Conservation (phyloP, 1,140 invertebrate species). For the Maniola jurtina region DNA sequence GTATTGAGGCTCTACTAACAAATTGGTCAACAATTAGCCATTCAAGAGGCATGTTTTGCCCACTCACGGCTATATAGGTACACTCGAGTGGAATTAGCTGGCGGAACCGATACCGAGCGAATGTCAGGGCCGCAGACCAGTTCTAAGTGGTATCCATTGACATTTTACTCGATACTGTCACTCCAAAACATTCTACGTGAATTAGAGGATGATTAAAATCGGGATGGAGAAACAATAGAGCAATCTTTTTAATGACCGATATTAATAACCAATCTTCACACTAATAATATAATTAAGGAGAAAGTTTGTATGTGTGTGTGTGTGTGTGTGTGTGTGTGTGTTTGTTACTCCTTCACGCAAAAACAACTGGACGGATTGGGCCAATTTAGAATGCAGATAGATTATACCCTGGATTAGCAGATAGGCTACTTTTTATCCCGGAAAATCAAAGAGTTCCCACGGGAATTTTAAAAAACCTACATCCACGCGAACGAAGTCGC, state of each 20-base stretch:
- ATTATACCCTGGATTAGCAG: too few species aligned
- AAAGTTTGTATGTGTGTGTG: too few species aligned
- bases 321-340: too few species aligned
- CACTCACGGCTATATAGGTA: conserved; percentile 17
- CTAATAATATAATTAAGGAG: too few species aligned
- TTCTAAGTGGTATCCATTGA: conserved; percentile 58
- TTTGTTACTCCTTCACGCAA: too few species aligned
- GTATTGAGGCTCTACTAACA: neutral
- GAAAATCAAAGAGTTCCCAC: too few species aligned
- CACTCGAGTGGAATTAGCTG: conserved; percentile 35
- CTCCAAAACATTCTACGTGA: conserved; percentile 26
- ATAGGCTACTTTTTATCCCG: too few species aligned
- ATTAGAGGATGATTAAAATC: conserved; percentile 9
- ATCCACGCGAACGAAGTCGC: too few species aligned
- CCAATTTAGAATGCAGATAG: too few species aligned
- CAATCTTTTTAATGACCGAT: neutral
- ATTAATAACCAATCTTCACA: too few species aligned
- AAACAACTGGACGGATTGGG: too few species aligned
- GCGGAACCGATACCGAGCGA: conserved; percentile 50
- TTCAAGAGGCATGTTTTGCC: neutral
- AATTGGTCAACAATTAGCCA: neutral
- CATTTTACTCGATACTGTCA: conserved; percentile 53
- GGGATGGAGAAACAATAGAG: neutral
- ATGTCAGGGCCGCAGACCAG: conserved; percentile 57
- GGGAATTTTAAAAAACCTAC: too few species aligned